Evolutionary conservation across 2,797 vertebrate species (phyloP), one percentile per base, ranked within the genome.

Genomic region (Siniperca obscura): DNA sequence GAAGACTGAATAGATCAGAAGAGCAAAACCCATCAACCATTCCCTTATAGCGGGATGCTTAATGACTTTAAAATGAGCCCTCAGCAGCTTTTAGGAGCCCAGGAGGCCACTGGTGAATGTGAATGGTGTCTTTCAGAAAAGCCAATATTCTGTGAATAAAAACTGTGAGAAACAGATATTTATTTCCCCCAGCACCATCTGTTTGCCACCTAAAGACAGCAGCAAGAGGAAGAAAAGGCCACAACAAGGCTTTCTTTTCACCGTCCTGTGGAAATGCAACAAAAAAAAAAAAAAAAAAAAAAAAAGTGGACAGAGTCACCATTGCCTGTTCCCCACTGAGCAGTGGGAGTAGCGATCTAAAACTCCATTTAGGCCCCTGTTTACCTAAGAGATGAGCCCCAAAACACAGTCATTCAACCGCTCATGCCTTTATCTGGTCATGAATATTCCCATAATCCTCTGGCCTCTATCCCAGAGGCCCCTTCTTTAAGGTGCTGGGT

Each of bases 381-480:
- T 98, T 97, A 97, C 97, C 92, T 95, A 98, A 97, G 96, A 97
- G 97, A 98, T 99, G 97, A 98, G 95, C 96, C 93, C 92, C 93
- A 96, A 96, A 96, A 97, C 95, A 97, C 94, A 95, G 95, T 94
- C 94, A 96, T 96, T 97, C 96, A 96, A 95, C 95, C 93, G 93
- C 91, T 92, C 91, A 87, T 89, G 93, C 95, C 96, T 96, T 97
- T 97, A 97, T 96, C 95, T 95, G 92, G 94, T 96, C 96, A 98
- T 98, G 97, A 98, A 97, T 98, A 98, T 97, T 98, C 96, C 96
- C 95, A 97, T 97, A 98, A 99, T 97, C 97, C 96, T 91, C 93
- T 96, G 94, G 94, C 95, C 95, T 92, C 94, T 84, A 94, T 94
- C 95, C 95, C 95, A 94, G 94, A 96, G 96, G 95, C 94, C 94